Percentiles rank a stretch among this genome's conserved stretches.
phyloP scores from a whole-genome alignment of 1,140 invertebrate genomes.

The Pseudomyrmex dendroicus region DNA sequence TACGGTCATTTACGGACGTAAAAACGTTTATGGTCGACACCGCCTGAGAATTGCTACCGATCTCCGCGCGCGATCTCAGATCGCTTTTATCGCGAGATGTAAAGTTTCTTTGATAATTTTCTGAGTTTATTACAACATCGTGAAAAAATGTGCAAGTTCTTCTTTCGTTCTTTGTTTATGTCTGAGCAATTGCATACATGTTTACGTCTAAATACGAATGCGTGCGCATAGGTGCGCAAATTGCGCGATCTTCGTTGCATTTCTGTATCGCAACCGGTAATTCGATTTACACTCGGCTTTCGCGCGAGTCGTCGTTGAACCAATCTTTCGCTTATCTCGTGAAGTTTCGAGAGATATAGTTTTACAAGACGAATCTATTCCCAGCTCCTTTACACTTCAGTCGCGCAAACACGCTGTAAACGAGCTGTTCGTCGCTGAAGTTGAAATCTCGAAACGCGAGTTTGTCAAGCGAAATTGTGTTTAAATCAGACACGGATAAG shows the following conservation, averaged over 20 bases:
- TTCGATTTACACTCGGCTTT: constrained; percentile 9
- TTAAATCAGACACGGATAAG: not conserved
- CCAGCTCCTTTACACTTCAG: constrained; percentile 6
- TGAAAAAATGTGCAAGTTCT: not conserved
- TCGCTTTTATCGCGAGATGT: constrained; percentile 10
- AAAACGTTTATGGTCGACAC: constrained; percentile 58
- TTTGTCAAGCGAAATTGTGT: constrained; percentile 34
- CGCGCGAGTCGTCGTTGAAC: constrained; percentile 36
- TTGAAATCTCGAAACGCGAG: constrained; percentile 24
- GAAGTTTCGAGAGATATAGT: constrained; percentile 47
- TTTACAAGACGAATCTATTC: constrained; percentile 30
- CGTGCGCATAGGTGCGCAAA: not conserved
- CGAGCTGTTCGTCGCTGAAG: constrained; percentile 28
- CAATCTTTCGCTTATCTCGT: constrained; percentile 42
- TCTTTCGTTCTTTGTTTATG: not conserved
- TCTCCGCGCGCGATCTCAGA: not conserved
- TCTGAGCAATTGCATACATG: not conserved
- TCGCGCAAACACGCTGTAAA: constrained; percentile 34
- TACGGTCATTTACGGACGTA: constrained; percentile 56
- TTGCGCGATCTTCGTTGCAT: constrained; percentile 23
- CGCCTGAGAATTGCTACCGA: constrained; percentile 48
- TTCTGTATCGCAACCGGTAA: constrained; percentile 23
- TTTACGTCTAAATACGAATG: not conserved
- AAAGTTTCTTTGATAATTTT: constrained; percentile 9
- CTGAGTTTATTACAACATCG: not conserved